Evolutionary conservation across 2,113 vertebrate genomes (phyloP).

Genomic region (Agapornis roseicollis): DNA sequence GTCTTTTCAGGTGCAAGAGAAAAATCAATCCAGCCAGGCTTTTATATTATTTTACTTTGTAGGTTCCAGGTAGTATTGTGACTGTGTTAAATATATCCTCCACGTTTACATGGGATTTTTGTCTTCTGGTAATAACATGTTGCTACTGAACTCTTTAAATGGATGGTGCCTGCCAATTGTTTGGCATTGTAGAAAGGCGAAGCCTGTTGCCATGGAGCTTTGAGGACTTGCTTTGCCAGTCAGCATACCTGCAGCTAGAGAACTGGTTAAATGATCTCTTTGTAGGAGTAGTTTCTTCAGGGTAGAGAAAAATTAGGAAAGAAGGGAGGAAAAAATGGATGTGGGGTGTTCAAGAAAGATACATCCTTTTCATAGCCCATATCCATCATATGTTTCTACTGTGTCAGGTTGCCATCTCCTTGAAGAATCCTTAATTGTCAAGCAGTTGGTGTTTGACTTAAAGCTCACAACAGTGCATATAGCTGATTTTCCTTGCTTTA

Average conservation of each 20-base stretch:
- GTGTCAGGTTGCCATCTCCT: background rate
- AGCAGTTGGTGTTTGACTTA: background rate
- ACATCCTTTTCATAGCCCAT: background rate
- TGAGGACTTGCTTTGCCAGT: background rate
- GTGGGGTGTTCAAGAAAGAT: background rate
- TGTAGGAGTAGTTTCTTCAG: background rate
- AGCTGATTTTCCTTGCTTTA: background rate
- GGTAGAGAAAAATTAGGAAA: background rate
- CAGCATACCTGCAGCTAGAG: background rate
- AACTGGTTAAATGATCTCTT: background rate
- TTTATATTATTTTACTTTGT: background rate
- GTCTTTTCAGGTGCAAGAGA: background rate
- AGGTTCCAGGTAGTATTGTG: background rate
- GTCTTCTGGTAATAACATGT: background rate
- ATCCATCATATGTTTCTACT: background rate
- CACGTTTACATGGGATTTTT: background rate
- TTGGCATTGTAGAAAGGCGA: background rate
- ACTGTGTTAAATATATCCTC: background rate
- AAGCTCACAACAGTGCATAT: background rate
- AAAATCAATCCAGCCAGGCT: background rate
- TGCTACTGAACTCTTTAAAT: constrained; percentile 4
- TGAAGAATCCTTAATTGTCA: background rate
- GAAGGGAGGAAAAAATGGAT: background rate
- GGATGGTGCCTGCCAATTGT: background rate
- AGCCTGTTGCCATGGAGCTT: constrained; percentile 41